Evolutionary conservation across 2,797 vertebrate genomes (phyloP).

Genomic region (Chelon auratus): DNA sequence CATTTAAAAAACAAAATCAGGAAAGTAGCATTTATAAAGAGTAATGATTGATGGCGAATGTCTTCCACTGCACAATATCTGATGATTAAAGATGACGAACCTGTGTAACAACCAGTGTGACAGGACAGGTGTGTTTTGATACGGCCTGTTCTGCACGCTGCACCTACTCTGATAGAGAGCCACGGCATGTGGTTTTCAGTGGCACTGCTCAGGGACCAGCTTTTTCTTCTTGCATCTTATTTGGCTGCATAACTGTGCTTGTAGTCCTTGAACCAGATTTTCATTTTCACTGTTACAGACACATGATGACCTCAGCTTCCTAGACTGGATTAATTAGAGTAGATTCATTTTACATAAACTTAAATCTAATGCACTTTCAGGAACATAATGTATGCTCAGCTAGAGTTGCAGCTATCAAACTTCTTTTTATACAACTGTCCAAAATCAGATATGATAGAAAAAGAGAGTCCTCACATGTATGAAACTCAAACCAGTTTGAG

Average conservation of each 20-base stretch:
- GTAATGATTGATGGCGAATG: background rate
- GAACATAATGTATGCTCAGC: too few species aligned
- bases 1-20: background rate
- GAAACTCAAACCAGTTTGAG: too few species aligned
- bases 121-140: slow-evolving; percentile 1
- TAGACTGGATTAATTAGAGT: background rate
- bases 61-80: background rate
- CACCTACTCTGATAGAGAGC: background rate
- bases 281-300: slow-evolving; percentile 12
- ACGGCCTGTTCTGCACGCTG: background rate
- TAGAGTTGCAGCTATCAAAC: too few species aligned
- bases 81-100: background rate
- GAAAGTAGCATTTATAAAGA: background rate
- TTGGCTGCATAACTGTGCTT: background rate
- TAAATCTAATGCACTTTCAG: background rate
- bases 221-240: background rate
- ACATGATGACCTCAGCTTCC: background rate
- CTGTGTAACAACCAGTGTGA: background rate
- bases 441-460: too few species aligned
- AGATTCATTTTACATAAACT: background rate
- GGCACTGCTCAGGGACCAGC: slow-evolving; percentile 18
- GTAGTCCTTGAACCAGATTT: background rate
- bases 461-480: too few species aligned
- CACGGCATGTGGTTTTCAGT: background rate
- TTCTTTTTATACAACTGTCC: too few species aligned